Percentiles rank a stretch among this genome's conserved stretches.
Conservation (phyloP, 2,113 vertebrate genomes). For the Poeciliopsis occidentalis region DNA sequence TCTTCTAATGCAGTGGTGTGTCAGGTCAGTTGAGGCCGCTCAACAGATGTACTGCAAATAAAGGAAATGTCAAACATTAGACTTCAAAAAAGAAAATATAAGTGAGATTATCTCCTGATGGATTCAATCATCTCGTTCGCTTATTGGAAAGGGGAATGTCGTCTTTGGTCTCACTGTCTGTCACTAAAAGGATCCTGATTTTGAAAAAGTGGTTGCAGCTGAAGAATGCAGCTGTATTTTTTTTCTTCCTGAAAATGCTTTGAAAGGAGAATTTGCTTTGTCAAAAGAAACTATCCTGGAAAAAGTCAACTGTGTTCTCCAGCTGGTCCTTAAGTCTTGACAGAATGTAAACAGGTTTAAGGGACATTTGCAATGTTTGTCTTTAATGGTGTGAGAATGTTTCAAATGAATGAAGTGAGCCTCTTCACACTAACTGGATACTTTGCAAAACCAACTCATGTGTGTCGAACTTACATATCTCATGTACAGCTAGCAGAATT, state of each 20-base stretch:
- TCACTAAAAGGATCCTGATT: constrained; percentile 43
- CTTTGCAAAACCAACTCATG: neutral
- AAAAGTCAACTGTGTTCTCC: constrained; percentile 38
- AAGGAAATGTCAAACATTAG: constrained; percentile 57
- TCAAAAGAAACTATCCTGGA: constrained; percentile 52
- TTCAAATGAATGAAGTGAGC: constrained; percentile 5
- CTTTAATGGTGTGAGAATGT: constrained; percentile 43
- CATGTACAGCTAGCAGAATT: neutral
- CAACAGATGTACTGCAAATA: constrained; percentile 65
- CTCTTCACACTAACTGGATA: too few relatives aligned
- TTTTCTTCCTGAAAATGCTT: constrained; percentile 11
- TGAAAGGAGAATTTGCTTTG: constrained; percentile 59
- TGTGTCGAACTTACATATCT: neutral
- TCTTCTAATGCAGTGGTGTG: constrained; percentile 35
- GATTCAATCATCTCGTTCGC: constrained; percentile 58
- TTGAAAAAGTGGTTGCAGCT: constrained; percentile 68
- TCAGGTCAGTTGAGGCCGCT: constrained; percentile 52
- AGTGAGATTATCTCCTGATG: constrained; percentile 52
- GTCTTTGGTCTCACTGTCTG: constrained; percentile 54
- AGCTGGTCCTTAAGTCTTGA: constrained; percentile 42
- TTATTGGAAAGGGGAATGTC: constrained; percentile 41
- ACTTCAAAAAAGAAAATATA: constrained; percentile 38
- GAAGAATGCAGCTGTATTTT: constrained; percentile 15
- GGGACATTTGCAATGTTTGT: constrained; percentile 38
- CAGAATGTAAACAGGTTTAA: constrained; percentile 56